Conservation (phyloP, 2,113 vertebrate species). For the Pseudolaguvia tuberculata region DNA sequence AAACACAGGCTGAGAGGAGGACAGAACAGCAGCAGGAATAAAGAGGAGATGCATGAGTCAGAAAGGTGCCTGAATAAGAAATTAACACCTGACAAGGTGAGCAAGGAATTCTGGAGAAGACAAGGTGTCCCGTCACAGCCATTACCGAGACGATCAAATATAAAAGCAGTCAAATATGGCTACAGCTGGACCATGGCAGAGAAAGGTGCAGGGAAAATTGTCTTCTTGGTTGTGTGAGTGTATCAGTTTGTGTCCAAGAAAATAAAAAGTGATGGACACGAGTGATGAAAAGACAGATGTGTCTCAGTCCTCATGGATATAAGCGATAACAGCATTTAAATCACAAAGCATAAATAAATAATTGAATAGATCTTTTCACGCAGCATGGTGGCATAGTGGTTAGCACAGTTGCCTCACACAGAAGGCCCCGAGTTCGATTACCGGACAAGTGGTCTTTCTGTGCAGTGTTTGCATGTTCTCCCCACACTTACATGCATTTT, state of each 20-base stretch:
- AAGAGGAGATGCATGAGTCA: slow-evolving; percentile 6
- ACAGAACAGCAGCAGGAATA: neutral
- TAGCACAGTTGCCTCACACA: no score
- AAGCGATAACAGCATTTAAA: neutral
- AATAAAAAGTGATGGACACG: neutral
- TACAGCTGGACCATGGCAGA: slow-evolving; percentile 11
- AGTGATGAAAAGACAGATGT: neutral
- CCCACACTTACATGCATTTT: no score
- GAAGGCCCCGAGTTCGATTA: no score
- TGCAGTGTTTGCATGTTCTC: no score
- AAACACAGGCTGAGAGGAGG: neutral
- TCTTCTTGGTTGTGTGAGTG: neutral
- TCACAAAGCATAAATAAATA: no score
- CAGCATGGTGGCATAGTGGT: no score
- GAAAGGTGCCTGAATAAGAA: neutral
- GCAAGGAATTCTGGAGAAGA: neutral
- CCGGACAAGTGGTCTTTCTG: no score
- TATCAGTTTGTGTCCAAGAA: neutral
- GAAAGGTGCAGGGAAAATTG: slow-evolving; percentile 18
- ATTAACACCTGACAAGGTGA: slow-evolving; percentile 36
- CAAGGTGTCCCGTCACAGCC: slow-evolving; percentile 11
- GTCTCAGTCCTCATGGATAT: neutral
- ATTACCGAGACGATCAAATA: slow-evolving; percentile 12
- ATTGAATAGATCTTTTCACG: no score
- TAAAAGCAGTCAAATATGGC: slow-evolving; percentile 2